A percentile compares a stretch with the other conserved stretches of the same genome.
phyloP scores from a whole-genome alignment of 2,888 invertebrate species.

The Harmothoe impar region DNA sequence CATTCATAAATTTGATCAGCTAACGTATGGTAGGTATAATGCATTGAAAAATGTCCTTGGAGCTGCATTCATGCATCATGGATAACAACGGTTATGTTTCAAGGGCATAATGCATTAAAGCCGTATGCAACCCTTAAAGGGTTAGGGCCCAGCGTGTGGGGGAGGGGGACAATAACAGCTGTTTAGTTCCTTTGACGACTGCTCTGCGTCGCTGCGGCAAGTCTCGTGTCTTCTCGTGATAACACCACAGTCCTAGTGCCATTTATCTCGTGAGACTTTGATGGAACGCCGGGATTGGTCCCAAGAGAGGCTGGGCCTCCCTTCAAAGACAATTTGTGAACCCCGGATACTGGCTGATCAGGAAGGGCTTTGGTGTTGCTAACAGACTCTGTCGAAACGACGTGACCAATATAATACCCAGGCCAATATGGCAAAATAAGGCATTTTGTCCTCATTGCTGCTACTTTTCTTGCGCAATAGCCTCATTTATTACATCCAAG shows the following conservation, averaged over 20 bases:
- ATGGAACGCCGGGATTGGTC: conserved; percentile 25
- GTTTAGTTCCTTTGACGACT: conserved; percentile 26
- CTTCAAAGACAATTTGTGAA: conserved; percentile 25
- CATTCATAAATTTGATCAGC: no score
- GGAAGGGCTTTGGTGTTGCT: neutral
- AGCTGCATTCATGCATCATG: no score
- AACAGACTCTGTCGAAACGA: neutral
- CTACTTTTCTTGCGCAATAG: no score
- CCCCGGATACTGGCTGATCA: conserved; percentile 11
- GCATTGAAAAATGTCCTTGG: no score
- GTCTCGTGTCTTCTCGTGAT: conserved; percentile 27
- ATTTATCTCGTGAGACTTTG: conserved; percentile 4
- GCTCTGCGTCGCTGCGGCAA: neutral
- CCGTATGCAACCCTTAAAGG: no score
- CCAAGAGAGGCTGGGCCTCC: neutral
- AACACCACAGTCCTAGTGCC: neutral
- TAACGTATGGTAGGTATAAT: no score
- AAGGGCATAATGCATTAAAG: no score
- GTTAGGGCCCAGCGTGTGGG: no score
- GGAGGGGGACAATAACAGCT: neutral
- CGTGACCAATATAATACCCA: neutral
- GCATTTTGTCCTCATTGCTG: no score
- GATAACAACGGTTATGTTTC: no score
- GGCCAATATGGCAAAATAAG: no score
- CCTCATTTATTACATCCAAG: no score